Conservation (phyloP, 2,113 vertebrate genomes). For the Rana temporaria region DNA sequence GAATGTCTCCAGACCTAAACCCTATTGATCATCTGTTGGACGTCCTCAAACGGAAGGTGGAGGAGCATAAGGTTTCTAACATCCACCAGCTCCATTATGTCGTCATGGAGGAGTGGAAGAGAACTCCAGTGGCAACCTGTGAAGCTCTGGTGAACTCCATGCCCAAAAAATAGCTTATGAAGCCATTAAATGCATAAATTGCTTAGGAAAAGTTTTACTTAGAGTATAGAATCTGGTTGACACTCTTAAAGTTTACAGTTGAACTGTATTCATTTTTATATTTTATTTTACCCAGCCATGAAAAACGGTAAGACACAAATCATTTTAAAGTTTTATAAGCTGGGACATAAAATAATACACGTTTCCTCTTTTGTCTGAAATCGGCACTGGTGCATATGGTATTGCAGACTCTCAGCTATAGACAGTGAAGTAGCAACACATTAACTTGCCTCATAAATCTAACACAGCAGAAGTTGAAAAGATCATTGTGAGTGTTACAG, state of each 20-base stretch:
- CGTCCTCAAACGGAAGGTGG: too few relatives aligned
- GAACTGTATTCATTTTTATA: background rate
- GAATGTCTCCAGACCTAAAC: too few relatives aligned
- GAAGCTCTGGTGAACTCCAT: too few relatives aligned
- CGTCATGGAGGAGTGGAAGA: too few relatives aligned
- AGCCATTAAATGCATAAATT: too few relatives aligned
- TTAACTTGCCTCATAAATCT: slow-evolving; percentile 23
- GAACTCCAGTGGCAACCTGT: too few relatives aligned
- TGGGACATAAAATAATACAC: background rate
- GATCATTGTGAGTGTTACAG: slow-evolving; percentile 22
- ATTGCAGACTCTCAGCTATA: background rate
- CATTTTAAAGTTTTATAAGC: slow-evolving; percentile 21
- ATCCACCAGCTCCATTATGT: too few relatives aligned
- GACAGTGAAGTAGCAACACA: background rate
- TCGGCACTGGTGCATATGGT: background rate
- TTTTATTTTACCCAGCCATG: background rate
- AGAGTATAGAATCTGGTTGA: too few relatives aligned
- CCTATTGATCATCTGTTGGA: too few relatives aligned
- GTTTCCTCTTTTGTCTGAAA: background rate
- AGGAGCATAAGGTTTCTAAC: too few relatives aligned
- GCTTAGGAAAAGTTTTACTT: too few relatives aligned
- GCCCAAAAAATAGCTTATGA: too few relatives aligned
- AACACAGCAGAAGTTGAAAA: slow-evolving; percentile 15
- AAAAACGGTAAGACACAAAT: slow-evolving; percentile 6
- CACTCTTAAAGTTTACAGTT: background rate